Base-by-base conservation (phyloP, 2,888 invertebrate species). In the Ochlodes sylvanus region DNA sequence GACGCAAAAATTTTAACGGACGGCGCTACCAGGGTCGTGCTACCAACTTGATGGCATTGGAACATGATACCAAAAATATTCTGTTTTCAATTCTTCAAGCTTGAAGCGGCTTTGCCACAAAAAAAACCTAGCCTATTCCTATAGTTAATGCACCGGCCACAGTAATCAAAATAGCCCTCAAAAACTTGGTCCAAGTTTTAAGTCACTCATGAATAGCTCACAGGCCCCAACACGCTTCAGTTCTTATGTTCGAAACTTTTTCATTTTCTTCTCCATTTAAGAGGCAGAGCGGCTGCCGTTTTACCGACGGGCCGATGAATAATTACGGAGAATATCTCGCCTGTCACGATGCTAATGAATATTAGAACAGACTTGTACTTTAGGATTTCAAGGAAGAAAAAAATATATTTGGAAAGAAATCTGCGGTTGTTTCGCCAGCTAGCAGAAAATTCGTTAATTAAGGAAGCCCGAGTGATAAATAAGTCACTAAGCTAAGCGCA, bases 341-440 rank as follows among this genome's bases (percentile, higher is more conserved):
- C 85, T 86, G 92, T 92, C 92, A 92, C 87, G 86, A 79, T 76
- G 77, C 80, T 91, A 93, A 93, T 92, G 90, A 93, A 92, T 92
- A 90, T 89, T 86, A 87, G 83, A 89, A 83, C 80, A 83, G 85
- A 70, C 75, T 75, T 75, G 76, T 75, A 72, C 77, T 75, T 75
- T 73, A 69, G 68, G 75, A 76, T 75, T 75, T 72, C 58, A 66
- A 50, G 63, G 72, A 76, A 79, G 78, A 82, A 82, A 82, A n/a
- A 83, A 79, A 71, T 41, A 63, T 38, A 63, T 75, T 72, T 78
- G 81, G 68, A 79, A 84, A 82, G 82, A 87, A 88, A 88, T 89
- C 87, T 83, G 86, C 77, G 85, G 85, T 81, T 76, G 80, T 78
- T 83, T 76, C 58, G 63, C 75, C 63, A 69, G 72, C 71, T 41